Evolutionary conservation across 2,797 vertebrate species (phyloP), one percentile per base, ranked within the genome.

Genomic region (Enteromius radiatus): DNA sequence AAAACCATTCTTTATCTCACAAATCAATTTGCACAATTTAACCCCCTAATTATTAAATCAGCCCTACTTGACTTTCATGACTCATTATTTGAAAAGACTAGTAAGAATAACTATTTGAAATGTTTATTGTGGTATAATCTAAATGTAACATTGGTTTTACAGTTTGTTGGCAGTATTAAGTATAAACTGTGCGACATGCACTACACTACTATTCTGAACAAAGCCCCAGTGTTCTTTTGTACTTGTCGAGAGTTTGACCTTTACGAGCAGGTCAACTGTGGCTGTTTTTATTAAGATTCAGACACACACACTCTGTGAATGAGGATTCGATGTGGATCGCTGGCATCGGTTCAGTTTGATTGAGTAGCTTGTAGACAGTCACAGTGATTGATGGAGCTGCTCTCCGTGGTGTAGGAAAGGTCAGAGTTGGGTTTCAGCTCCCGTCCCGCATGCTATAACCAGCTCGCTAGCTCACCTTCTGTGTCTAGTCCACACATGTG

Each of bases 401-500:
- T 84, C 84, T 76, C 74, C 76, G 43, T 70, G 74, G 52, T 70
- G 54, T 63, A 45, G 78, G 54, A 84, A 84, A 81, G 78, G 78
- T 84, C 84, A 84, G 78, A 70, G 63, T 81, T 76, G 54, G 64
- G 63, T 76, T 80, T 75, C 77, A 79, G 70, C 17, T 43, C 47
- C 64, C 41, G 45, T 76, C 41, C 73, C n/a, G 78, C 71, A 71
- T 84, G 70, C 61, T 52, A 75, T 80, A 84, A 67, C 70, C 38
- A 68, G 47, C 43, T 74, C 11, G 19, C 59, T 28, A 49, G 45
- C 69, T 74, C 69, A 64, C 61, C 61, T 76, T 67, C 45, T 65
- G 36, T 41, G 31, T 82, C 33, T 67, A 76, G 45, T 76, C 23
- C 68, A 14, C 47, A 41, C 65, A 76, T 67, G 73, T 41, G 71